These are phyloP conservation scores for Candidula unifasciata DNA, from an alignment of 2,888 invertebrate species.

Conservation along the genomic window DNA sequence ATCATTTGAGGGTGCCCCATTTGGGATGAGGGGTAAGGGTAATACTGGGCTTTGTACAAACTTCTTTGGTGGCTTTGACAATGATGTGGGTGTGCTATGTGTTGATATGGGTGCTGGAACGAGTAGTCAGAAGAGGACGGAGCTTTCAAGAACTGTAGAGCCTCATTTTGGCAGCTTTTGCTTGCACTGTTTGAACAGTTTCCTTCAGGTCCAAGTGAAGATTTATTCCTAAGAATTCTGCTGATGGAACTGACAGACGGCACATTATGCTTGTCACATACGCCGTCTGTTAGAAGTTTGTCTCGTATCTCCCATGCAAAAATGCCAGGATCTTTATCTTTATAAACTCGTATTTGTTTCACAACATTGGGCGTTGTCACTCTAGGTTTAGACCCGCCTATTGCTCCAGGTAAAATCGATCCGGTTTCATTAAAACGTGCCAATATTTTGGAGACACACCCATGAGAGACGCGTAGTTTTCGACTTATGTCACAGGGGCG, in stretches of 20 bases:
- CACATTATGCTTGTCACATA: slow-evolving; percentile 98
- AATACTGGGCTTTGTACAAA: slow-evolving; percentile 68
- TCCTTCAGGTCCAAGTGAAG: slow-evolving; percentile 80
- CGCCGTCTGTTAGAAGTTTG: slow-evolving; percentile 91
- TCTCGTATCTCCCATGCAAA: slow-evolving; percentile 99
- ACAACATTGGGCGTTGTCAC: slow-evolving; percentile 95
- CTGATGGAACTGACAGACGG: slow-evolving; percentile 98
- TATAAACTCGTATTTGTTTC: slow-evolving; percentile 93
- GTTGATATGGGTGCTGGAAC: background rate
- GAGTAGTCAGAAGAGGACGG: slow-evolving; percentile 23
- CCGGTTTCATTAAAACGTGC: slow-evolving; percentile 88
- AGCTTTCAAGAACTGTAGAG: slow-evolving; percentile 31
- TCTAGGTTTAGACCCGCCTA: slow-evolving; percentile 95
- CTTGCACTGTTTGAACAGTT: background rate
- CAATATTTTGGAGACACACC: slow-evolving; percentile 93
- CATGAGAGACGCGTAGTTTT: background rate
- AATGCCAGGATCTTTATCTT: slow-evolving; percentile 95
- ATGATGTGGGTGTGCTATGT: background rate
- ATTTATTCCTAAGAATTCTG: slow-evolving; percentile 94
- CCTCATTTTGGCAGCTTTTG: slow-evolving; percentile 20
- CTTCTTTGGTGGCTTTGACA: slow-evolving; percentile 53
- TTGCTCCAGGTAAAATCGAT: slow-evolving; percentile 94
- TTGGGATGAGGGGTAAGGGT: slow-evolving; percentile 67
- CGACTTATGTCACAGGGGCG: background rate
- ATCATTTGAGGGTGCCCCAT: background rate